Percentiles rank a stretch among this genome's conserved stretches.
Conservation (phyloP, 2,113 vertebrate genomes). For the Ondatra zibethicus region DNA sequence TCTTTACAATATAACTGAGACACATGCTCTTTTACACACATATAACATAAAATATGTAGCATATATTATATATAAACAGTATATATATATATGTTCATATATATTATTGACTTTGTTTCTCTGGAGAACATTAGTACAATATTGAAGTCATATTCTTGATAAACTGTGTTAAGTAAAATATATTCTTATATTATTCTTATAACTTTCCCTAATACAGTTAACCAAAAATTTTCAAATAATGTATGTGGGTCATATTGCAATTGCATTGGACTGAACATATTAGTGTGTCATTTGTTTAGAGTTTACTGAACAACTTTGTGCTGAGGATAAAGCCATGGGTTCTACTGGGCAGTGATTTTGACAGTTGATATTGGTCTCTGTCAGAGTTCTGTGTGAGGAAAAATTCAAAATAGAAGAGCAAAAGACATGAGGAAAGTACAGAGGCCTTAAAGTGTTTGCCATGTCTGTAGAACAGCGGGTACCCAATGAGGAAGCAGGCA, state of each 20-base stretch:
- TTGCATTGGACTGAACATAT: background rate
- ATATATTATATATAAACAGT: background rate
- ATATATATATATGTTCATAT: background rate
- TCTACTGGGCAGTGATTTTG: background rate
- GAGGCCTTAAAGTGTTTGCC: background rate
- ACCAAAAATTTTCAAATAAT: background rate
- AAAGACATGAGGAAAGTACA: background rate
- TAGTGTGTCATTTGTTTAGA: too few relatives aligned
- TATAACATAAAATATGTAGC: background rate
- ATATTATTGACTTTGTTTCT: background rate
- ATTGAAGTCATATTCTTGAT: background rate
- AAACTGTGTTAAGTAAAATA: background rate
- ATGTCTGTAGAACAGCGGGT: background rate
- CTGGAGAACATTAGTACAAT: background rate
- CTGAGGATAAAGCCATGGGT: background rate
- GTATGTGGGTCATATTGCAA: background rate
- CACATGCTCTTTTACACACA: background rate
- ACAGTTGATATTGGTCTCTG: background rate
- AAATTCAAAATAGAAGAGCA: background rate
- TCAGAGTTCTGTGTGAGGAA: background rate
- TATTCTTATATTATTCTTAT: background rate
- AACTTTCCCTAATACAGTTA: background rate
- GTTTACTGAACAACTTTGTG: background rate
- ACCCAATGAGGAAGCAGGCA: fast-evolving
- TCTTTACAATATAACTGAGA: background rate